Base-by-base conservation (phyloP, 2,113 vertebrate species). In the Cheilinus undulatus region DNA sequence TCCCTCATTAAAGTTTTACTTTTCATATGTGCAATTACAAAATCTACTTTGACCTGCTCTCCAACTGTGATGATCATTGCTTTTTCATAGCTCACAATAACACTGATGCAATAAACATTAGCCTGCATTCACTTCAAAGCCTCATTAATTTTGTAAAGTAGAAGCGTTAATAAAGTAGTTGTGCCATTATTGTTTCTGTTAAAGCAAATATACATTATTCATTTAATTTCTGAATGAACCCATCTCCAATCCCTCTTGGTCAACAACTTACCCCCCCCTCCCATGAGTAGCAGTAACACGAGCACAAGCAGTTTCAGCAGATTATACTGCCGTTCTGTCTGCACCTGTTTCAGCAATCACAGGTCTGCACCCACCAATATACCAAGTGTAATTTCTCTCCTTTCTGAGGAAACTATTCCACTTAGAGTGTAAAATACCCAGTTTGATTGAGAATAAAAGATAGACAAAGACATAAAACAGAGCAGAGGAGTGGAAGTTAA, bases 391-490 rank as follows among this genome's bases (percentile, higher is more conserved):
- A 24, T 9, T 32, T 32, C 7, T n/a, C 62, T 62, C 53, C 54
- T 40, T 62, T 15, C n/a, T n/a, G 28, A 58, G 27, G 52, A 61
- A 22, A 32, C 10, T 43, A 38, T 17, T 27, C 67, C 42, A 71
- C 45, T 58, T 50, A 68, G 67, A 63, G 69, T 76, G 52, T 53
- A 69, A 83, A 82, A 66, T 59, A 52, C 50, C 20, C 5, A 36
- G 20, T 36, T 80, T 73, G 58, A 73, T 51, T n/a, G 24, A 50
- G 26, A 15, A 1, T 2, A 7, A 43, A 69, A 56, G n/a, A 53
- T 6, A 6, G 19, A 24, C 26, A 54, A 49, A 59, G 20, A 40
- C 14, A 23, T 11, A 12, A 53, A 17, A 27, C 7, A 38, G 26
- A 5, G 2, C 1, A 30, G 24, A 17, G 34, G 26, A 52, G 36